Conservation (phyloP, 2,888 invertebrate species). For the Octonoba sinensis region DNA sequence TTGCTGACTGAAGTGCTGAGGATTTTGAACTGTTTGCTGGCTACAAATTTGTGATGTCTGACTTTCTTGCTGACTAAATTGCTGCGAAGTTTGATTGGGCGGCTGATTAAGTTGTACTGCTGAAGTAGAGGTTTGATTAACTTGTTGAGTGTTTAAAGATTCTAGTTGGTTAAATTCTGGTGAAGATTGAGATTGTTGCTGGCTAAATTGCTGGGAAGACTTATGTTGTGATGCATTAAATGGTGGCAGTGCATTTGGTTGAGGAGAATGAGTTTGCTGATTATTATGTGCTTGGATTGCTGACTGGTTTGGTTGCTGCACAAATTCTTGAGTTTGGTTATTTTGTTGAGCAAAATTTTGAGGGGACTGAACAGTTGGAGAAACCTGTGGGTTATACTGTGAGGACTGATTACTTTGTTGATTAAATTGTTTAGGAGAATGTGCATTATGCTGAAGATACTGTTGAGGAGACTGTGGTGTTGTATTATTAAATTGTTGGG, state of each 20-base stretch:
- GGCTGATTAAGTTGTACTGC: background rate
- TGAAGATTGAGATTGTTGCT: constrained; percentile 21
- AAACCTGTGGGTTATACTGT: too few species aligned
- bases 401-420: too few species aligned
- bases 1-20: constrained; percentile 3
- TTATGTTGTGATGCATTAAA: background rate
- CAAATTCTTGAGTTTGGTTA: constrained; percentile 5
- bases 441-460: background rate
- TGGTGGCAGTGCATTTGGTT: constrained; percentile 3
- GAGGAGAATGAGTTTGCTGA: constrained; percentile 12
- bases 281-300: too few species aligned
- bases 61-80: constrained; percentile 15
- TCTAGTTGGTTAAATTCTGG: constrained; percentile 16
- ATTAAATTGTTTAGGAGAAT: background rate
- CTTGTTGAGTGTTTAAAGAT: too few species aligned
- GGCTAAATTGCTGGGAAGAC: constrained; percentile 33
- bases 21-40: constrained; percentile 6
- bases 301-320: constrained; percentile 4
- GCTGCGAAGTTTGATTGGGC: constrained; percentile 12
- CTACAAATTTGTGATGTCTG: constrained; percentile 21
- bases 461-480: constrained; percentile 19
- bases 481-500: constrained; percentile 36
- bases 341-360: constrained; percentile 9
- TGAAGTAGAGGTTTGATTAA: too few species aligned
- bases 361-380: constrained; percentile 2